These are phyloP conservation scores for Diacarnus erythraeanus DNA, from an alignment of 37 sponge, comb jelly and placozoan genomes.

Conservation along the genomic window DNA sequence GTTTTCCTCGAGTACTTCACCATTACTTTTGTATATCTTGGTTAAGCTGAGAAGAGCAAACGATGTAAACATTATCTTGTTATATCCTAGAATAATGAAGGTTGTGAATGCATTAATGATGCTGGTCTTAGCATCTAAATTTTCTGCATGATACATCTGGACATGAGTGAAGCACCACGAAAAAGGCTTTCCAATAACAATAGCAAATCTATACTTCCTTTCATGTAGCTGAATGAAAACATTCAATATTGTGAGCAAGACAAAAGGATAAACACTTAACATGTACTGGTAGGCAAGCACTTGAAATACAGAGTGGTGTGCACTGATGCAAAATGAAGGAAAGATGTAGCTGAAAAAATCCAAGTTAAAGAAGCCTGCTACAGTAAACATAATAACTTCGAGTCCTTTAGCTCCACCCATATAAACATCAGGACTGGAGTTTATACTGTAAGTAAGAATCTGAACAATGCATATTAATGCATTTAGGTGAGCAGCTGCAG, in stretches of 20 bases:
- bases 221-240: not conserved
- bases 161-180: not conserved
- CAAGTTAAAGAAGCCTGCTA: not conserved
- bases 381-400: not conserved
- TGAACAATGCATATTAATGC: not conserved
- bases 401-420: not conserved
- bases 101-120: not conserved
- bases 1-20: not conserved
- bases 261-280: not conserved
- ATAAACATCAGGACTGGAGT: not conserved
- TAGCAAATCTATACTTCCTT: not conserved
- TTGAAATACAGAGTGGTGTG: not conserved
- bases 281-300: not conserved
- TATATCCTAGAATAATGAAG: not conserved
- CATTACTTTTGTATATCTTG: not conserved
- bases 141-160: not conserved
- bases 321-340: not conserved
- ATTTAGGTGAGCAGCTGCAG: not conserved
- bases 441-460: not conserved
- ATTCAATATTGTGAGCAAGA: not conserved
- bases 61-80: not conserved
- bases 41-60: not conserved
- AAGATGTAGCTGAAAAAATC: not conserved
- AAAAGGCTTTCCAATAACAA: not conserved
- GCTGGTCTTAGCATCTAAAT: not conserved